phyloP scores from a whole-genome alignment of 2,888 invertebrate genomes.

The Xestia xanthographa region DNA sequence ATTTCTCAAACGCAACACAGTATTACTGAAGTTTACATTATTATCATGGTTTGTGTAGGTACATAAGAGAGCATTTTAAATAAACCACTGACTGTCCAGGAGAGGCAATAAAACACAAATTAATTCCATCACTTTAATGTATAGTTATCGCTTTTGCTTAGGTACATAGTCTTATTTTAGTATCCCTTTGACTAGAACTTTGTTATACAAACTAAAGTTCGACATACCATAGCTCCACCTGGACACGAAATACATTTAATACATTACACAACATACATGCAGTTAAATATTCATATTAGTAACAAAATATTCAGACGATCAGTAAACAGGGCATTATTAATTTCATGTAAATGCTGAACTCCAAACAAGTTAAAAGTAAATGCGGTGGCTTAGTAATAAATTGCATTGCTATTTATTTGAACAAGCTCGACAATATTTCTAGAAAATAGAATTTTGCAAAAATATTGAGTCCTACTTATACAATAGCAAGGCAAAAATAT shows the following conservation, averaged over 20 bases:
- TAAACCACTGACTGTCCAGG: constrained; percentile 45
- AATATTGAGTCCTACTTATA: constrained; percentile 21
- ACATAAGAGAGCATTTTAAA: constrained; percentile 66
- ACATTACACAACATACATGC: constrained; percentile 58
- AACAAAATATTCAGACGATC: constrained; percentile 28
- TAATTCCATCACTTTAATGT: constrained; percentile 51
- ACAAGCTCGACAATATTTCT: constrained; percentile 13
- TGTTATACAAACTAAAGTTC: constrained; percentile 61
- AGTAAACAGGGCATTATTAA: constrained; percentile 8
- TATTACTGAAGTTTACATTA: constrained; percentile 59
- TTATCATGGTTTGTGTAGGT: constrained; percentile 58
- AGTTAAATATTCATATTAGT: constrained; percentile 38
- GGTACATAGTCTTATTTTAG: constrained; percentile 59
- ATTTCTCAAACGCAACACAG: constrained; percentile 73
- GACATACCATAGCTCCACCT: constrained; percentile 54
- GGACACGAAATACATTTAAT: constrained; percentile 58
- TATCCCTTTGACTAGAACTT: constrained; percentile 65
- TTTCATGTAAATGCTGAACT: constrained; percentile 25
- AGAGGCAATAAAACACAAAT: constrained; percentile 51
- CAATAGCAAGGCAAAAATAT: constrained; percentile 37
- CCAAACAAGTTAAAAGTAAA: constrained; percentile 18
- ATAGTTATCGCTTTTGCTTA: constrained; percentile 52
- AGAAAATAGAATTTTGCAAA: constrained; percentile 8
- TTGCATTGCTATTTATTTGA: constrained; percentile 10
- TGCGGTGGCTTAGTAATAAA: background rate